Evolutionary conservation across 2,797 vertebrate species (phyloP).

Genomic region (Poeciliopsis presidionis): DNA sequence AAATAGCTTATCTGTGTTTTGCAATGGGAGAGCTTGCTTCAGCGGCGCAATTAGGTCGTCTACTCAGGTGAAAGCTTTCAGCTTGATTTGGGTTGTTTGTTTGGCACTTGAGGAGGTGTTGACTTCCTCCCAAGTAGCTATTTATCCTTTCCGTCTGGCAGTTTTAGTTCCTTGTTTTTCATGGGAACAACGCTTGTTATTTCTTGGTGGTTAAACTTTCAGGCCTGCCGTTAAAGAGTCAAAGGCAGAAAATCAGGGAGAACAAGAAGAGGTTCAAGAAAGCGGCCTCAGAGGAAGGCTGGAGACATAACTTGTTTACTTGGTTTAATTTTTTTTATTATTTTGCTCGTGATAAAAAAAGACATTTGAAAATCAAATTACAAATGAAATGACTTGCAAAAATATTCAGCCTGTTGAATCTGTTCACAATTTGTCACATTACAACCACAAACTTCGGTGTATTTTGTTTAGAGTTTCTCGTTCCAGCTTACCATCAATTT

Average conservation of each 20-base stretch:
- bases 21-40: slow-evolving; percentile 9
- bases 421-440: background rate
- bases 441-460: background rate
- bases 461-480: background rate
- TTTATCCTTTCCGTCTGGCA: slow-evolving; percentile 49
- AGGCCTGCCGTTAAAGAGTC: slow-evolving; percentile 57
- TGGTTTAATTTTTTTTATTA: slow-evolving; percentile 9
- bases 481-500: no score
- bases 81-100: slow-evolving; percentile 47
- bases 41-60: slow-evolving; percentile 24
- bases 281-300: slow-evolving; percentile 14
- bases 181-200: slow-evolving; percentile 56
- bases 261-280: slow-evolving; percentile 35
- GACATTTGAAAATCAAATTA: background rate
- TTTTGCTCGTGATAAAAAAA: background rate
- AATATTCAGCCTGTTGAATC: background rate
- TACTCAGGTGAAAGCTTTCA: slow-evolving; percentile 42
- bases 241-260: slow-evolving; percentile 60
- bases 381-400: background rate
- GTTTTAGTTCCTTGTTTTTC: slow-evolving; percentile 43
- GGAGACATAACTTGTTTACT: slow-evolving; percentile 38
- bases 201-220: slow-evolving; percentile 61
- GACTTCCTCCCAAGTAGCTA: slow-evolving; percentile 50
- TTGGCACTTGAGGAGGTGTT: slow-evolving; percentile 25
- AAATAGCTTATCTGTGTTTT: slow-evolving; percentile 13